Evolutionary conservation across 2,888 invertebrate genomes (phyloP), one percentile per base, ranked within the genome.

Genomic region (Apamea epomidion): DNA sequence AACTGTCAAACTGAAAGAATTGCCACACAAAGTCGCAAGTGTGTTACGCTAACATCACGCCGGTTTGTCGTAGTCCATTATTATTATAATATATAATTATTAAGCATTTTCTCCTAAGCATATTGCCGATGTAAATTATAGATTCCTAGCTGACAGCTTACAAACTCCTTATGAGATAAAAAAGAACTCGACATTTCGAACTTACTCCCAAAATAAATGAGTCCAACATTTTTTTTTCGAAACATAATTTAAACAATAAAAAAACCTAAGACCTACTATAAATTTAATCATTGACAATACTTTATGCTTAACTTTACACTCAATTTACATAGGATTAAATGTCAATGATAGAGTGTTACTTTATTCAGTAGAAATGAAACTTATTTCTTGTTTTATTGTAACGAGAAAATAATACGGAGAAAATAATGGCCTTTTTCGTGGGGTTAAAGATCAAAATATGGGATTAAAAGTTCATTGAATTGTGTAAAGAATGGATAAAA

Each of bases 321-420:
- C 88, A 85, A 92, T 90, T 91, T 90, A 89, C 88, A 92, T 91
- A 88, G 85, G 88, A 89, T 91, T 90, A 87, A 68, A 51, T 84
- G 82, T 82, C 81, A 75, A 48, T 86, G 90, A 89, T 80, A 8
- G 60, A 87, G 82, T 83, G 81, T 78, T 69, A 45, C 64, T 67
- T 21, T 77, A 80, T 76, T 85, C 73, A 81, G 60, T 54, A 54
- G 58, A 58, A 67, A 76, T 88, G 80, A 83, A 77, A 84, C 58
- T 54, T 75, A 83, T 83, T 77, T 67, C 54, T 37, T 81, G 18
- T 70, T 48, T 80, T 86, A 84, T 84, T 81, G 71, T 84, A 54
- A 65, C 21, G 65, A 76, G 29, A n/a, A 76, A 78, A 80, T 71
- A 82, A 80, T 86, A 83, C 64, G 42, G 29, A 74, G 74, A 80